Percentiles rank a stretch among this genome's conserved stretches.
phyloP scores from a whole-genome alignment of 2,113 vertebrate species.

The Oceanites oceanicus region DNA sequence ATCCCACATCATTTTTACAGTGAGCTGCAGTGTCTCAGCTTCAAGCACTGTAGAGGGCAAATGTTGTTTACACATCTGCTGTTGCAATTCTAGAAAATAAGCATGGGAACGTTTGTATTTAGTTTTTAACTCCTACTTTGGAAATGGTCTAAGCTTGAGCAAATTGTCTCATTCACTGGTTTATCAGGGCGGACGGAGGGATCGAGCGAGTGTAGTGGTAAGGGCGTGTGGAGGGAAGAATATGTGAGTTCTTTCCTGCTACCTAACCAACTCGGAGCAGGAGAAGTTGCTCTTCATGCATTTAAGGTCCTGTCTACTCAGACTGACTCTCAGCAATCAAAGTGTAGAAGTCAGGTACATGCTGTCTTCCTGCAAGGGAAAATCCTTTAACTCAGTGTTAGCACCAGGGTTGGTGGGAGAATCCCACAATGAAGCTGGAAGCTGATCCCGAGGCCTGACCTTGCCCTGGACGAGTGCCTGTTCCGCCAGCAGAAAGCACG shows the following conservation, averaged over 20 bases:
- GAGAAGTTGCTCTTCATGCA: background rate
- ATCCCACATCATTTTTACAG: background rate
- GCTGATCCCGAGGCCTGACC: background rate
- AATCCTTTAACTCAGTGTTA: background rate
- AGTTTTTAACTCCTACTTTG: background rate
- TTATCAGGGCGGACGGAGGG: background rate
- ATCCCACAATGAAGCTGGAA: background rate
- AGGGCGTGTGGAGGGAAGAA: background rate
- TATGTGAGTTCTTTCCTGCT: background rate
- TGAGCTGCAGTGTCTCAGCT: background rate
- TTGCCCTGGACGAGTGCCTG: background rate
- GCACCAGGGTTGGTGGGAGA: background rate
- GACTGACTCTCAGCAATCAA: background rate
- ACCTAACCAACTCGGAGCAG: background rate
- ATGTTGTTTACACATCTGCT: background rate
- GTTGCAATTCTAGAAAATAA: background rate
- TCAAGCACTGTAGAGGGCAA: background rate
- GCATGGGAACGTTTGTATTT: background rate
- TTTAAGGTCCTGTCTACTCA: background rate
- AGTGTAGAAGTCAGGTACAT: background rate
- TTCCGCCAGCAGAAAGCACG: background rate
- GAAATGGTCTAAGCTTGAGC: background rate
- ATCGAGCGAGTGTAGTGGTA: fast-evolving
- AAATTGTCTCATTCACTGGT: background rate
- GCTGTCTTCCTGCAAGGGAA: background rate